Evolutionary conservation across 2,888 invertebrate genomes (phyloP).

Genomic region (Eledona agricola): DNA sequence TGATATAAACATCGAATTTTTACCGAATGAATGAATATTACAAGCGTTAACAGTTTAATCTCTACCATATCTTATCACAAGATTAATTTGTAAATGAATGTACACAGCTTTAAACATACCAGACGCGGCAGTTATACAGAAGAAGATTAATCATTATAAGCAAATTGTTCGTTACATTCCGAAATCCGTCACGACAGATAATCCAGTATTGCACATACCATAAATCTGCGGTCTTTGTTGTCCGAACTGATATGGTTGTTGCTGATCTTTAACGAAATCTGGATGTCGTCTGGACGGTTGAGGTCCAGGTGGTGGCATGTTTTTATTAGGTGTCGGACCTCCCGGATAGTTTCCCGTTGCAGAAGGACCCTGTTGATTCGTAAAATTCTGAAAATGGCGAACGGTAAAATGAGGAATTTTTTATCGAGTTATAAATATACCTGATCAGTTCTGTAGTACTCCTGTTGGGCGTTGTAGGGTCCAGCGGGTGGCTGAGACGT

Average conservation of each 20-base stretch:
- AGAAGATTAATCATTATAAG: no score
- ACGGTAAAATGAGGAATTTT: slow-evolving; percentile 11
- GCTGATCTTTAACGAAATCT: slow-evolving; percentile 83
- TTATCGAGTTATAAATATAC: slow-evolving; percentile 45
- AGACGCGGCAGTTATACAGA: no score
- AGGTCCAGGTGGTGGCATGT: slow-evolving; percentile 72
- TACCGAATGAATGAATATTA: no score
- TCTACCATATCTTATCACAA: no score
- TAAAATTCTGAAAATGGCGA: slow-evolving; percentile 42
- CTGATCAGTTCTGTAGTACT: slow-evolving; percentile 66
- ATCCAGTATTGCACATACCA: slow-evolving; percentile 68
- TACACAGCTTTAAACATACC: no score
- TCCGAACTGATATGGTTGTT: slow-evolving; percentile 70
- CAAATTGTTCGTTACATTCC: no score
- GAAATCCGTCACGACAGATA: no score
- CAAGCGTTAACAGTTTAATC: no score
- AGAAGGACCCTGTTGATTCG: slow-evolving; percentile 58
- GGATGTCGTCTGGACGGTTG: slow-evolving; percentile 82
- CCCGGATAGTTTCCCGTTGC: slow-evolving; percentile 58
- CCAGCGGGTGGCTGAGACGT: slow-evolving; percentile 63
- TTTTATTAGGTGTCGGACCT: slow-evolving; percentile 64
- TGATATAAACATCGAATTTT: no score
- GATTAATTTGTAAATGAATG: no score
- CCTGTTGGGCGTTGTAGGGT: slow-evolving; percentile 65
- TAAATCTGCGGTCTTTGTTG: slow-evolving; percentile 73